Percentiles rank a stretch among this genome's conserved stretches.
These are phyloP conservation scores for Bubalus kerabau DNA, from an alignment of 2,113 vertebrate species.

Conservation along the genomic window DNA sequence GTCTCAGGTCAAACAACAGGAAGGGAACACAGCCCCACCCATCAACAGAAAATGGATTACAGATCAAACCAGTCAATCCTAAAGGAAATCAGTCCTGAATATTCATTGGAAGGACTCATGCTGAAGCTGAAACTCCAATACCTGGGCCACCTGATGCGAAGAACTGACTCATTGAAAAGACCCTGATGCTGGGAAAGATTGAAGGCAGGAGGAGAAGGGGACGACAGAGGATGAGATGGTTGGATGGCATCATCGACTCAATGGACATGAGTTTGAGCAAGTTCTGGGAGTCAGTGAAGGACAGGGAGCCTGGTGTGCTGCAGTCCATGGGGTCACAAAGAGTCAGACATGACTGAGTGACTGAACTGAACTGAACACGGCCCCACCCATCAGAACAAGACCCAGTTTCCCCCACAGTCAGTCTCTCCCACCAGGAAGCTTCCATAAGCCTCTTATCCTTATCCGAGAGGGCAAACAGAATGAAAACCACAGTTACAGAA, in stretches of 20 bases:
- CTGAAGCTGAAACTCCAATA: background rate
- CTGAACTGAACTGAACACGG: background rate
- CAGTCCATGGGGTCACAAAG: background rate
- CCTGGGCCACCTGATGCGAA: background rate
- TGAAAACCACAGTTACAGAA: background rate
- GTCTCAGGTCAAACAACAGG: background rate
- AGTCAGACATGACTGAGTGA: background rate
- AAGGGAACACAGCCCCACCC: background rate
- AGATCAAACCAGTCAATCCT: background rate
- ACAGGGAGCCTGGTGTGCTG: background rate
- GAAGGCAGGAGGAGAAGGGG: background rate
- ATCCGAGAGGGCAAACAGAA: background rate
- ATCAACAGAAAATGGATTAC: background rate
- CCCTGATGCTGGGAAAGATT: background rate
- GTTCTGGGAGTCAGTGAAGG: background rate
- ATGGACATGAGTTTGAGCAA: background rate
- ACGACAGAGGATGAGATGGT: background rate
- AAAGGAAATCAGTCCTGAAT: background rate
- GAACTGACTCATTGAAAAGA: background rate
- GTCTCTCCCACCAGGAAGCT: background rate
- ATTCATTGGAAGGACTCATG: background rate
- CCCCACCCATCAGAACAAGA: background rate
- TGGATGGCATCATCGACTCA: background rate
- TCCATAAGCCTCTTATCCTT: background rate
- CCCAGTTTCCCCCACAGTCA: background rate